Conservation (phyloP, 37 sponge, comb jelly and placozoan species). For the Dysidea cf. avara region DNA sequence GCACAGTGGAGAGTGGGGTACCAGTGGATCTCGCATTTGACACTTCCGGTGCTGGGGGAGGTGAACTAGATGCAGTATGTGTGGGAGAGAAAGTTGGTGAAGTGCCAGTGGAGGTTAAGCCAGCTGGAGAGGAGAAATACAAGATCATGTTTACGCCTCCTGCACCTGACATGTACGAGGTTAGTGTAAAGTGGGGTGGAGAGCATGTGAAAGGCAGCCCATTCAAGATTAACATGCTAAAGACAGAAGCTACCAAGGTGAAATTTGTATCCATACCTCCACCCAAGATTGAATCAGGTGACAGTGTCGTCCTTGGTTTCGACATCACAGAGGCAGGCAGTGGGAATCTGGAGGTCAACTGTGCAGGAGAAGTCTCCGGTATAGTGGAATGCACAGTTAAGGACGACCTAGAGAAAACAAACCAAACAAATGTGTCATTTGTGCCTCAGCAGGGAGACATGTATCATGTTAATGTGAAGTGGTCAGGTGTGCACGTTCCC, state of each 20-base stretch:
- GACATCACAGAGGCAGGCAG: constrained; percentile 68
- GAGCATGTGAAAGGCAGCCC: constrained; percentile 74
- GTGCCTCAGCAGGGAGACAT: constrained; percentile 43
- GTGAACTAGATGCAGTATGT: constrained; percentile 44
- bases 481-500: constrained; percentile 52
- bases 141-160: constrained; percentile 54
- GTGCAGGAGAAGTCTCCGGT: constrained; percentile 43
- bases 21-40: constrained; percentile 37
- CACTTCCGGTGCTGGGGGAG: constrained; percentile 39
- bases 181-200: constrained; percentile 66
- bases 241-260: constrained; percentile 41
- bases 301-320: constrained; percentile 40
- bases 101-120: constrained; percentile 43
- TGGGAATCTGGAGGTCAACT: constrained; percentile 49
- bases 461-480: constrained; percentile 47
- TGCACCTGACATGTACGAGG: constrained; percentile 50
- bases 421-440: constrained; percentile 44
- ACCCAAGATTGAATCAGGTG: constrained; percentile 42
- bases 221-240: constrained; percentile 56
- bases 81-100: constrained; percentile 37
- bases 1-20: constrained; percentile 51
- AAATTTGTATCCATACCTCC: constrained; percentile 57
- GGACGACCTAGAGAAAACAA: constrained; percentile 45
- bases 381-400: constrained; percentile 52
- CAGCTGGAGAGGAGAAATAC: constrained; percentile 24